Base-by-base conservation (phyloP, 2,797 vertebrate species). In the Cyclura pinguis region DNA sequence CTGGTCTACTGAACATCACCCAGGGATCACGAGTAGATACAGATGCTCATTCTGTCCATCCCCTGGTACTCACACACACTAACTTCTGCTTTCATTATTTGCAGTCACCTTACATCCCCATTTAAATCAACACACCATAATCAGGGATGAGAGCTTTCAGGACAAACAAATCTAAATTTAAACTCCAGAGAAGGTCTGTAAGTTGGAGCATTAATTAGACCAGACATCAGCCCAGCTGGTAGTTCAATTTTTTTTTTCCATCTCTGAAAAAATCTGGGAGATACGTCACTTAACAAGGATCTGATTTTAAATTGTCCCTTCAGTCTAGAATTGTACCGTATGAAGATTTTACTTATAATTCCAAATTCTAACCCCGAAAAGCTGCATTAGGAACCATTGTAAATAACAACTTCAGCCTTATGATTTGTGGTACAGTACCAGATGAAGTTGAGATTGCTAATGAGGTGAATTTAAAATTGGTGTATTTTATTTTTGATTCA, bases 131-230 rank as follows among this genome's bases (percentile, higher is more conserved):
- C 76, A 85, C n/a, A 69, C 50, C 82, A 81, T 86, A 90, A 90
- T 86, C 74, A 82, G 24, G 52, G 77, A 50, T 64, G 84, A 86
- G 69, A 62, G 84, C 38, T 20, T 73, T 86, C 78, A 86, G 84
- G 84, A 90, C 89, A 90, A 90, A 90, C 84, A 90, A 86, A 62
- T 76, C 84, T 82, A 90, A 91, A 69, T 94, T 94, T 95, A 62
- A 74, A 69, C 87, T 35, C 55, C 29, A 82, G 62, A 24, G 38
- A 18, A 93, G 24, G 90, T 84, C 91, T 91, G 84, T 6, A 82
- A 24, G 13, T 85, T 91, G 47, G 88, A 91, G n/a, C 57, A 91
- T 64, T 90, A 90, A 87, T 84, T 93, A 92, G 7, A 89, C 87
- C 14, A 91, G 87, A 80, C 2, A 38, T 64, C 88, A 91, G 88